Evolutionary conservation across 2,797 vertebrate genomes (phyloP).

Genomic region (Steatocranus sp.): DNA sequence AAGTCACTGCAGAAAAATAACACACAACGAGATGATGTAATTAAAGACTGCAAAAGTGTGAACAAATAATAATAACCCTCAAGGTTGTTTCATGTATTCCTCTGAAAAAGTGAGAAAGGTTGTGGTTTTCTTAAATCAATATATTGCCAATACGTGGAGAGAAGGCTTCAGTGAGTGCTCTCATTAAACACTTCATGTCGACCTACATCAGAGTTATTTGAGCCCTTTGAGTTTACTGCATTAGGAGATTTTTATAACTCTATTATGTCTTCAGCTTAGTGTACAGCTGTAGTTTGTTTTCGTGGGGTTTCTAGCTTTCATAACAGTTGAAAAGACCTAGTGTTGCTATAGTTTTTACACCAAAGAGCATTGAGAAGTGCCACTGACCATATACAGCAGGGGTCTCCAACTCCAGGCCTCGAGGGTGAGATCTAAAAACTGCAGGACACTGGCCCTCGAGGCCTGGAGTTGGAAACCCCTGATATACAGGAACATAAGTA

Average conservation of each 20-base stretch:
- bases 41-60: background rate
- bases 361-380: background rate
- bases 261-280: background rate
- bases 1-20: background rate
- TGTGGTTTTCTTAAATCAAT: background rate
- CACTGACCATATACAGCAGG: background rate
- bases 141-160: background rate
- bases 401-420: background rate
- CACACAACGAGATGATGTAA: background rate
- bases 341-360: background rate
- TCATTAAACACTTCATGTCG: background rate
- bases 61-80: background rate
- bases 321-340: background rate
- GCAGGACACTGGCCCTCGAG: rapidly evolving
- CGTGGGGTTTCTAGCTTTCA: background rate
- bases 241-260: background rate
- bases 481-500: background rate
- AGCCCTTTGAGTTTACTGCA: background rate
- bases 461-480: background rate
- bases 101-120: background rate
- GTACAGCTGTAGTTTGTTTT: background rate
- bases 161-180: background rate
- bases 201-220: background rate
- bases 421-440: background rate
- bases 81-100: background rate